phyloP scores from a whole-genome alignment of 1,140 invertebrate species.

The Lutraria rhynchaena region DNA sequence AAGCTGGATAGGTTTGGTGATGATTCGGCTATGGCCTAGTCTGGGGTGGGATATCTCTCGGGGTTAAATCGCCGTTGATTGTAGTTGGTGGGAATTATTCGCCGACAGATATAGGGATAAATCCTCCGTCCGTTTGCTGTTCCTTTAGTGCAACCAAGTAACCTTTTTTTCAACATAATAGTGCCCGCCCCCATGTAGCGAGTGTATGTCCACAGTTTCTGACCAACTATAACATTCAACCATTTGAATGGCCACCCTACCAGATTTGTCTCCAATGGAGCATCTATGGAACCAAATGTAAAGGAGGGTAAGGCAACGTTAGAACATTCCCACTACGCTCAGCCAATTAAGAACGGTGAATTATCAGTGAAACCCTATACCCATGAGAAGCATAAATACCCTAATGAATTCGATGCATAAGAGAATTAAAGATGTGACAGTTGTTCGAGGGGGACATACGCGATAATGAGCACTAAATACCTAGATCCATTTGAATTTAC shows the following conservation, averaged over 20 bases:
- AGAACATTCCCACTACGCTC: not conserved
- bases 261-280: constrained; percentile 18
- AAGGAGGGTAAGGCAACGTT: constrained; percentile 27
- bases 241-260: not conserved
- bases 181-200: not conserved
- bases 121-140: not conserved
- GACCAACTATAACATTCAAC: no score
- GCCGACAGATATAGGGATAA: not conserved
- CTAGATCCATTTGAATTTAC: constrained; percentile 8
- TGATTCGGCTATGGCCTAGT: constrained; percentile 6
- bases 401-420: constrained; percentile 27
- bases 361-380: constrained; percentile 17
- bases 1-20: constrained; percentile 4
- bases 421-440: constrained; percentile 25
- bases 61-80: constrained; percentile 17
- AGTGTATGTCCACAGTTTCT: constrained; percentile 5
- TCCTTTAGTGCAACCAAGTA: constrained; percentile 2
- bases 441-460: constrained; percentile 29
- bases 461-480: not conserved
- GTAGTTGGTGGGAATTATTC: constrained; percentile 5
- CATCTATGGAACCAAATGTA: constrained; percentile 5
- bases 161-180: constrained; percentile 25
- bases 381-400: constrained; percentile 28
- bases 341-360: constrained; percentile 1
- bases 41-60: constrained; percentile 3